Conservation (phyloP, 2,888 invertebrate species). For the Drosophila suboccidentalis region DNA sequence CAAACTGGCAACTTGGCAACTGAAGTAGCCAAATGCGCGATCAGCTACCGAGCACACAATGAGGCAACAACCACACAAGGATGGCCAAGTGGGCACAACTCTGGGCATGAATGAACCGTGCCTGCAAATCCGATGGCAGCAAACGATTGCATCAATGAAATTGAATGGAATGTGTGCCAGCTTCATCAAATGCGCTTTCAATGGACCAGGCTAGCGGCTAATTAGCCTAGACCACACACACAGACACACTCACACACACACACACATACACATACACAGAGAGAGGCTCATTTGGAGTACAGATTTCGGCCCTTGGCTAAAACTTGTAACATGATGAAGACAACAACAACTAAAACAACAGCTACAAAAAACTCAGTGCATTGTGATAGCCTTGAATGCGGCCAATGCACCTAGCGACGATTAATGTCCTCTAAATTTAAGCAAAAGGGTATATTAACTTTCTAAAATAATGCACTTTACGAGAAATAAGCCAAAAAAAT, state of each 20-base stretch:
- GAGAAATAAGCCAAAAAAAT: no score
- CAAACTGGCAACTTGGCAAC: slow-evolving; percentile 81
- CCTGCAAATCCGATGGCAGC: slow-evolving; percentile 12
- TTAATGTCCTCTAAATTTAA: slow-evolving; percentile 18
- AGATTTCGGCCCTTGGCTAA: slow-evolving; percentile 67
- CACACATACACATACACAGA: slow-evolving; percentile 8
- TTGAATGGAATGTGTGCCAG: slow-evolving; percentile 78
- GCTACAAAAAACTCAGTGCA: slow-evolving; percentile 3
- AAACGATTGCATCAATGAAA: slow-evolving; percentile 78
- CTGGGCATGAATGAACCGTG: slow-evolving; percentile 64
- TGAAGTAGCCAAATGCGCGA: slow-evolving; percentile 79
- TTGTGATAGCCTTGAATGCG: slow-evolving; percentile 57
- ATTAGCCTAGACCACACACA: slow-evolving; percentile 72
- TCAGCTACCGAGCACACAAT: slow-evolving; percentile 58
- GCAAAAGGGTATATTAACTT: slow-evolving; percentile 36
- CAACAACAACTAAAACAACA: slow-evolving; percentile 27
- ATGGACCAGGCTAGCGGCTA: slow-evolving; percentile 63
- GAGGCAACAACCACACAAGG: slow-evolving; percentile 22
- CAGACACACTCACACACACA: slow-evolving; percentile 5
- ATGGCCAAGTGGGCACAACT: neutral
- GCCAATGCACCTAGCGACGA: slow-evolving; percentile 52
- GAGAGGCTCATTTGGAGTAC: slow-evolving; percentile 11
- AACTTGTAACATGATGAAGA: slow-evolving; percentile 56
- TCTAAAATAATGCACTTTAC: no score
- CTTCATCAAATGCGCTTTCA: slow-evolving; percentile 67